Evolutionary conservation across 2,888 invertebrate species (phyloP).

Genomic region (Hyppa rectilinea): DNA sequence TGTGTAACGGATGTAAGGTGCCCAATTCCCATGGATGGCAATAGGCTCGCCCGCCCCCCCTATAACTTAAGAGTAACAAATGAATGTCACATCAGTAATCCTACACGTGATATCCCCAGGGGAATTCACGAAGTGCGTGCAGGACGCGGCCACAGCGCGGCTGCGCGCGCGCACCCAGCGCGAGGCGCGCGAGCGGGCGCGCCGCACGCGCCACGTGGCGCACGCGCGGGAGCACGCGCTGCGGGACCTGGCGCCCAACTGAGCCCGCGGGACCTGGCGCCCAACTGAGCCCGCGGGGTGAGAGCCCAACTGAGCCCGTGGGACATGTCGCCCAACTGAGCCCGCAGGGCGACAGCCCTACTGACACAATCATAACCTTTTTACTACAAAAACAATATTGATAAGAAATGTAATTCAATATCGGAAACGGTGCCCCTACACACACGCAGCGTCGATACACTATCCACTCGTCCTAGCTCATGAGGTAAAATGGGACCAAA

Average conservation of each 20-base stretch:
- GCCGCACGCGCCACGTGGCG: slow-evolving; percentile 78
- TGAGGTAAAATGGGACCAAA: background rate
- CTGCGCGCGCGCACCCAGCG: slow-evolving; percentile 77
- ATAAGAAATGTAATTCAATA: background rate
- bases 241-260: slow-evolving; percentile 65
- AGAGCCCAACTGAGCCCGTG: no score
- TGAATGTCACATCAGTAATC: background rate
- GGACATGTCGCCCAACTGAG: no score
- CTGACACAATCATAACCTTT: no score
- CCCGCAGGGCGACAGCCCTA: no score
- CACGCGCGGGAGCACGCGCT: slow-evolving; percentile 81
- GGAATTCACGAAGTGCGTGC: slow-evolving; percentile 81
- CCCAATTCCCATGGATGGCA: background rate
- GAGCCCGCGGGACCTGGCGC: no score
- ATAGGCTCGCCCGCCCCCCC: background rate
- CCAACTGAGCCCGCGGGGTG: no score
- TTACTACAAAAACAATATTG: background rate
- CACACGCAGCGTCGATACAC: background rate
- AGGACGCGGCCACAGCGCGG: slow-evolving; percentile 73
- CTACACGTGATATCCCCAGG: slow-evolving; percentile 63
- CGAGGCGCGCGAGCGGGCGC: slow-evolving; percentile 79
- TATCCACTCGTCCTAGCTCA: background rate
- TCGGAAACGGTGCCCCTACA: background rate
- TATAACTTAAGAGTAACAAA: background rate
- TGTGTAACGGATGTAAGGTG: background rate